Conservation (phyloP, 2,797 vertebrate species). For the Rhynchotus rufescens region DNA sequence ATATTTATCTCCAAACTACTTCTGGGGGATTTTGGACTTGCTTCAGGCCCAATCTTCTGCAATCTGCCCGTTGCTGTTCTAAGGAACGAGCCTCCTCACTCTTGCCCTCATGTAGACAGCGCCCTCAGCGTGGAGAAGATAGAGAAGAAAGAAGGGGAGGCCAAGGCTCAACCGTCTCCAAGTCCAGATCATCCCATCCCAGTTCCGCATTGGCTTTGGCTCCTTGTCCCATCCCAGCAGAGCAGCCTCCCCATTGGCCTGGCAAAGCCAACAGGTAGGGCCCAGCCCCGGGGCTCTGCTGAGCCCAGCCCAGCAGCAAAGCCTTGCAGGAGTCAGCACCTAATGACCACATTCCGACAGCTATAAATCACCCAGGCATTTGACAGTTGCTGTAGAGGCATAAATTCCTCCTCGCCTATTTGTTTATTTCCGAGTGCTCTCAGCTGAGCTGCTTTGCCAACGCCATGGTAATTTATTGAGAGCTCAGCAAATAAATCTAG, state of each 20-base stretch:
- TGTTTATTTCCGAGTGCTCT: conserved; percentile 6
- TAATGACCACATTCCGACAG: neutral
- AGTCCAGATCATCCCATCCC: neutral
- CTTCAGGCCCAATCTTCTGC: neutral
- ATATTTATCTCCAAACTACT: neutral
- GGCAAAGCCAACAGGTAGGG: neutral
- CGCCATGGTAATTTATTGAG: neutral
- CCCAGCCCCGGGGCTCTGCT: neutral
- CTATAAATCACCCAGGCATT: neutral
- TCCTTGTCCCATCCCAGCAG: neutral
- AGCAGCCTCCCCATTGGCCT: neutral
- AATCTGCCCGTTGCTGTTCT: neutral
- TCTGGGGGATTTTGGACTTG: neutral
- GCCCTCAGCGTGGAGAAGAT: fast-evolving
- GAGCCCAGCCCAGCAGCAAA: neutral
- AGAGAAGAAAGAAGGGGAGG: neutral
- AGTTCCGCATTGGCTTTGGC: neutral
- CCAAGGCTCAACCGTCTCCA: neutral
- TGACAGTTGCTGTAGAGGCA: conserved; percentile 5
- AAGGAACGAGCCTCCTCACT: neutral
- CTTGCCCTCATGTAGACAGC: neutral
- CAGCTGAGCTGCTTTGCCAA: neutral
- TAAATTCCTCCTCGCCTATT: neutral
- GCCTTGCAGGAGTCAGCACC: neutral
- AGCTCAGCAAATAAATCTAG: conserved; percentile 35